Percentiles rank a stretch among this genome's conserved stretches.
These are phyloP conservation scores for Hyperoodon ampullatus DNA, from an alignment of 2,113 vertebrate genomes.

Conservation along the genomic window DNA sequence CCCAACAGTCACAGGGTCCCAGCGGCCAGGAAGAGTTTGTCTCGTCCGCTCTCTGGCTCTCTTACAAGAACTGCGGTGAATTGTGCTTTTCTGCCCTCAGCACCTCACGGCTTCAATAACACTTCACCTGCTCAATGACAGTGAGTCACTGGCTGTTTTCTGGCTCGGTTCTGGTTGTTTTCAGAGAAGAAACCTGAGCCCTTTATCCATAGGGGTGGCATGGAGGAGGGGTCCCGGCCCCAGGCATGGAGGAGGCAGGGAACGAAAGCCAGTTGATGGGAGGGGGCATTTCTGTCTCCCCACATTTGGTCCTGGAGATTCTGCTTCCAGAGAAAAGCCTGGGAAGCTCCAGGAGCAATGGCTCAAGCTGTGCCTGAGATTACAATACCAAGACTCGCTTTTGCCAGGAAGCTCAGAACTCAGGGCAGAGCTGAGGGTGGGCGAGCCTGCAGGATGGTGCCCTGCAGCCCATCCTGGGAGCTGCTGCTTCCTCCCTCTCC, in stretches of 20 bases:
- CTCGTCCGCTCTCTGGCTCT: background rate
- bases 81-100: background rate
- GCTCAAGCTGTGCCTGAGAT: background rate
- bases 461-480: fast-evolving
- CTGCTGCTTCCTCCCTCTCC: fast-evolving
- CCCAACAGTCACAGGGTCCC: background rate
- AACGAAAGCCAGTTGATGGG: fast-evolving
- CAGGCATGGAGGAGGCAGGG: background rate
- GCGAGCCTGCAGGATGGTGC: fast-evolving
- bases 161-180: conserved; percentile 38
- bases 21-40: background rate
- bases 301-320: background rate
- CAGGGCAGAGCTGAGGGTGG: background rate
- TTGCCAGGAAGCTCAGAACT: background rate
- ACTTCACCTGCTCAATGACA: background rate
- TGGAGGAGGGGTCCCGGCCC: fast-evolving
- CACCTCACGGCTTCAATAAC: background rate
- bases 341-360: background rate
- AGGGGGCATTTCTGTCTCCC: background rate
- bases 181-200: background rate
- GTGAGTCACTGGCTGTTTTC: conserved; percentile 17
- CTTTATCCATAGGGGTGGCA: background rate
- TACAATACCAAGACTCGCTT: fast-evolving
- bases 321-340: background rate
- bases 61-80: fast-evolving